Base-by-base conservation (phyloP, 2,888 invertebrate genomes). In the Cheiracanthium punctorium region DNA sequence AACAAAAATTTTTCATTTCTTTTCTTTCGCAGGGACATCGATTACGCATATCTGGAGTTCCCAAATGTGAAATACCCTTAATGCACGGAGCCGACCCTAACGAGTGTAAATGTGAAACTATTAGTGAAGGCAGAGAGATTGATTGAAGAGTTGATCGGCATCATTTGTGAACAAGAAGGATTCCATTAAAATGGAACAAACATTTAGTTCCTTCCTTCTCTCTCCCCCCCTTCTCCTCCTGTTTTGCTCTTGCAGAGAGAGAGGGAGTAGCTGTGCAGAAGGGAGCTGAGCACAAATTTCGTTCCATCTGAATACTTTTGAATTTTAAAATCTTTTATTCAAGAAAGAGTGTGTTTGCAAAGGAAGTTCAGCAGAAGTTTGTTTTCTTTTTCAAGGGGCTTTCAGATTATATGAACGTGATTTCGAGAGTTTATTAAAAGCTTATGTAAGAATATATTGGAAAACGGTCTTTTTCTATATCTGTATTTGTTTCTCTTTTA, bases 121-220 rank as follows among this genome's bases (percentile, higher is more conserved):
- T 64, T 52, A 72, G 72, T 29, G 48, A 37, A 58, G 20, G 20
- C 20, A 24, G 48, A 28, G 29, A 37, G 75, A 30, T 70, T 67
- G 79, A 76, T 79, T 73, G 69, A 72, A 24, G 20, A 41, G 77
- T 74, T 85, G 84, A 85, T 85, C 69, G 84, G 79, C 79, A 41
- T 85, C 84, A 73, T 85, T 85, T 85, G 84, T 85, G 84, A 85
- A 85, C 84, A 85, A 85, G 79, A 85, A 85, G 79, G 84, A 85
- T 85, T 77, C 84, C 84, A 85, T 85, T 85, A 85, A 85, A 85
- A 79, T 79, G 73, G 84, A 85, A 85, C 84, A 79, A 85, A 85
- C 84, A 85, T 79, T 85, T 37, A 4, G 37, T 37, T 37, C 37
- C 7, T 7, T n/a, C 73, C 72, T 30, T 67, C 69, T 20, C 28